Evolutionary conservation across 2,113 vertebrate species (phyloP), one percentile per base, ranked within the genome.

Genomic region (Proterorhinus semilunaris): DNA sequence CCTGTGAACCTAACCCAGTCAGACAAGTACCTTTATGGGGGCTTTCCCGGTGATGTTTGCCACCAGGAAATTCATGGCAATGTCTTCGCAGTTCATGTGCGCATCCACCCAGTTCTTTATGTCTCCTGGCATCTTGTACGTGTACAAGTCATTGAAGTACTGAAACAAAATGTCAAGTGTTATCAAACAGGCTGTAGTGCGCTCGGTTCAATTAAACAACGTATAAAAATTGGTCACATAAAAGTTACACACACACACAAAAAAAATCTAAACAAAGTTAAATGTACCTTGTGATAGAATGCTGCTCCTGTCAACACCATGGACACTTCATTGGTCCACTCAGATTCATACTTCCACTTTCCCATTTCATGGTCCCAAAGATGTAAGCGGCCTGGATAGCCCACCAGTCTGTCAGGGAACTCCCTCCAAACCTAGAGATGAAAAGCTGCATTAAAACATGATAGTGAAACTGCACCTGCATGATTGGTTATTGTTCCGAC

Each of bases 101-200:
- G 96, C 95, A 21, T 98, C 98, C 77, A 99, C 97, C 98, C 98
- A 99, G 58, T 95, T 98, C 92, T 98, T 99, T 87, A 99, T 99
- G 84, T 99, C 97, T 70, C 96, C 98, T 10, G 97, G 97, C 96
- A 99, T 99, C 90, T 98, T 99, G 83, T 99, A 99, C 2, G 97
- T 97, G 81, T 99, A 99, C 80, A 99, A 91, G 76, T 99, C 98
- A 90, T 99, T 99, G 90, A 99, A 99, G 89, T 99, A 99, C 97
- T 99, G 89, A 47, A 80, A 80, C 27, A 36, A 36, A 36, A 36
- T 36, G 27, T 36, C 3, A 36, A 36, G 27, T 36, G 27, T 36
- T 36, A 27, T 66, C 57, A 80, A 81, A 69, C 16, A 55, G 17
- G 65, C 57, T 21, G 10, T 15, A 13, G 6, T 5, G 11, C 12